Base-by-base conservation (phyloP, 2,113 vertebrate species). In the Mugil cephalus region DNA sequence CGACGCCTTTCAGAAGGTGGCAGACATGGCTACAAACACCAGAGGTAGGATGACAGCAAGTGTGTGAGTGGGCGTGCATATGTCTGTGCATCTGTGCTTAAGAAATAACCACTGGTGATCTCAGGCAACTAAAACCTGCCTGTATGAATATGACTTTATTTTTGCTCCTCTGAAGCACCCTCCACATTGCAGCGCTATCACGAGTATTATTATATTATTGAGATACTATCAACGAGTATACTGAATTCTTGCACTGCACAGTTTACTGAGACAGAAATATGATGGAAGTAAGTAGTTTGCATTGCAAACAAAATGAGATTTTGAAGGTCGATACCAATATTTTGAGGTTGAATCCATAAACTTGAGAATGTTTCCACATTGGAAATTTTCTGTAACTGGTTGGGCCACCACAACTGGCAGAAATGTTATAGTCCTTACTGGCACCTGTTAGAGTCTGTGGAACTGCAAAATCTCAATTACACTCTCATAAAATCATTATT, bases 1-100 rank as follows among this genome's bases (percentile, higher is more conserved):
- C 83, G 98, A 99, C 85, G 97, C 98, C 84, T 99, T 99, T 94
- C 98, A 99, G 94, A 99, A 98, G 94, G 97, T 99, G 91, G 97
- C 97, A 0, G 98, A 99, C 88, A 98, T 99, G 97, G 98, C 97
- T 40, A 99, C 97, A 92, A 99, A 98, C 94, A 97, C 98, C 34
- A 92, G 98, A 96, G 98, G 98, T 99, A 94, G 79, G 94, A 77
- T 8, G 56, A 14, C 19, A 43, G 7, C 15, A 13, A 24, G 18
- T 47, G 43, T 61, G 51, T n/a, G n/a, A n/a, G n/a, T n/a, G n/a
- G n/a, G n/a, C n/a, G n/a, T n/a, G n/a, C n/a, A n/a, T n/a, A n/a
- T 63, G 1, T 40, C 2, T 50, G 13, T 76, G 15, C 69, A 61
- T 54, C 39, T 48, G 40, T 70, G 62, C 10, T 14, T 9, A 17